Evolutionary conservation across 2,797 vertebrate genomes (phyloP), one percentile per base, ranked within the genome.

Genomic region (Hyperoplus lanceolatus): DNA sequence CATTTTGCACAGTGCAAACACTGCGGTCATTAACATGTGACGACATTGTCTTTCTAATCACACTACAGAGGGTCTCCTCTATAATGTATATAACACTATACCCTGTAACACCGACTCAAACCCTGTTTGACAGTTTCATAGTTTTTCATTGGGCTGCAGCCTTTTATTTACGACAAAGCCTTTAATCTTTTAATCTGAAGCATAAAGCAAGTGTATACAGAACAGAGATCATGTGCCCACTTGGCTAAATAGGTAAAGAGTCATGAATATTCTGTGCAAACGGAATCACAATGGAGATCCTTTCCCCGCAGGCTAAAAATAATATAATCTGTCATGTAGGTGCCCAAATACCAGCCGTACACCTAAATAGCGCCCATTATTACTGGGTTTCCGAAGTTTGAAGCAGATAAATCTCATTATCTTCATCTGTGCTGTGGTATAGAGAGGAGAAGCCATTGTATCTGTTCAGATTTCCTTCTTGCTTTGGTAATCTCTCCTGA

Each of bases 181-280:
- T 91, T 91, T 96, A 95, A 95, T 95, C 94, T 93, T 89, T 93
- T 95, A 95, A 95, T 95, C 94, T 95, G 87, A 90, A 82, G 85
- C 85, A 90, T 88, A 88, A 90, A 90, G 90, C 83, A 68, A 82
- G 73, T 81, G 84, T 72, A 80, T 76, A 77, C 80, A 83, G 80
- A 81, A 5, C 69, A 81, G 67, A 62, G 69, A 89, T 87, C 87
- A 83, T 77, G 88, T 92, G 93, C 92, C 81, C 83, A 88, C 89
- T 92, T 89, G 87, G 75, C 82, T 85, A 91, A 91, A 90, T 89
- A 79, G 88, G 85, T 92, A 91, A 92, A 89, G 73, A 84, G 80
- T 82, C 79, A 75, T 76, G 90, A 93, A 92, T 93, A 92, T 88
- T 88, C 68, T 43, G 51, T 77, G 76, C 80, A 86, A 87, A 90